phyloP scores from a whole-genome alignment of 2,797 vertebrate species.

The Anableps anableps region DNA sequence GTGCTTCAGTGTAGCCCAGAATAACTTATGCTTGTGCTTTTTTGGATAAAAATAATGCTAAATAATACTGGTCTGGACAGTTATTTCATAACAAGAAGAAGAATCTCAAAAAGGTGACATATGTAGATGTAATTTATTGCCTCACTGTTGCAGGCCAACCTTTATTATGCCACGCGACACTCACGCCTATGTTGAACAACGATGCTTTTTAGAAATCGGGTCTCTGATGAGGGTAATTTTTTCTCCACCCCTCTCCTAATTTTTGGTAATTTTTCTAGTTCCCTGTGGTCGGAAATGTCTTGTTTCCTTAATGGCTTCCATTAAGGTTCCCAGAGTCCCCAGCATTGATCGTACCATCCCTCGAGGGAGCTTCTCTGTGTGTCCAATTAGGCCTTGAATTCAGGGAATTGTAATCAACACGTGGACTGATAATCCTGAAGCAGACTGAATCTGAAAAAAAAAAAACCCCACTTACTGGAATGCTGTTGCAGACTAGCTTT shows the following conservation, averaged over 20 bases:
- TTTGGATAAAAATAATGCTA: neutral
- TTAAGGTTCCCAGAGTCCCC: conserved; percentile 73
- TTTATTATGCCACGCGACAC: conserved; percentile 58
- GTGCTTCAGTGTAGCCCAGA: neutral
- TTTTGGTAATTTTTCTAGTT: conserved; percentile 60
- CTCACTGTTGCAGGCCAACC: conserved; percentile 28
- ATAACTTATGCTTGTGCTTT: neutral
- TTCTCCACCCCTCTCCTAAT: conserved; percentile 42
- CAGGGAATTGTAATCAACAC: conserved; percentile 58
- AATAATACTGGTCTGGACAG: neutral
- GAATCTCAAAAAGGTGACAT: conserved; percentile 17
- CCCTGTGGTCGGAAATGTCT: conserved; percentile 80
- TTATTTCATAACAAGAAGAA: neutral
- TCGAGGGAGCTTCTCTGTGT: conserved; percentile 57
- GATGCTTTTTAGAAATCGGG: conserved; percentile 50
- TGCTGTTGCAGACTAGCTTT: neutral
- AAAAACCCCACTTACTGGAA: conserved; percentile 19
- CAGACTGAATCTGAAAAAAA: conserved; percentile 45
- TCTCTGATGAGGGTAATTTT: conserved; percentile 43
- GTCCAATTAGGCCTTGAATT: conserved; percentile 63
- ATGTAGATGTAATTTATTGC: conserved; percentile 9
- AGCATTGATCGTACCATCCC: conserved; percentile 58
- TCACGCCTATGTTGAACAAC: conserved; percentile 38
- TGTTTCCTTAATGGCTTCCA: conserved; percentile 82
- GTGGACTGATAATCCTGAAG: conserved; percentile 36